Conservation (phyloP, 2,113 vertebrate species). For the Colaptes auratus region DNA sequence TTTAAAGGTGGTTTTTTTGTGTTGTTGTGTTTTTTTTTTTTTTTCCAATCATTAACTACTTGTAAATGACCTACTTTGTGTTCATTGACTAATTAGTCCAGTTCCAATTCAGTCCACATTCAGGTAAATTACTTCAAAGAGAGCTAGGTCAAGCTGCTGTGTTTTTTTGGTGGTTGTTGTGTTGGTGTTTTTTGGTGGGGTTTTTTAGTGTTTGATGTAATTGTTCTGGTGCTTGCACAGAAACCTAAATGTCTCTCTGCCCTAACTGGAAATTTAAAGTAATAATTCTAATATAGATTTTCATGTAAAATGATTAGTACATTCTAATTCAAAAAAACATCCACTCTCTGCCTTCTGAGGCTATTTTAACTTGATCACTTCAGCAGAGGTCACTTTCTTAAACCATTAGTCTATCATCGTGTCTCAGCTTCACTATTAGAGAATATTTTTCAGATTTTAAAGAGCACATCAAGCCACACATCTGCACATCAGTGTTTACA, state of each 20-base stretch:
- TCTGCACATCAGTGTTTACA: neutral
- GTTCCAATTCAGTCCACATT: constrained; percentile 29
- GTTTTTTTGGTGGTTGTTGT: too few species aligned
- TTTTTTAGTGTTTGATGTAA: neutral
- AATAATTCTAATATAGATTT: neutral
- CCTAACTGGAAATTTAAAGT: neutral
- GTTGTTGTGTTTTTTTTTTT: too few species aligned
- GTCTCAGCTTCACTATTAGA: neutral
- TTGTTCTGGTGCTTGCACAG: neutral
- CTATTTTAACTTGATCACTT: neutral
- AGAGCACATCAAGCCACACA: neutral
- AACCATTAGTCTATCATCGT: neutral
- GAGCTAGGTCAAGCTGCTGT: neutral
- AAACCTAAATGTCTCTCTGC: neutral
- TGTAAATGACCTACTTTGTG: constrained; percentile 14
- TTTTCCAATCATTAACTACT: neutral
- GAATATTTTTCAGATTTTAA: neutral
- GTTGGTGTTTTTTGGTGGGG: too few species aligned
- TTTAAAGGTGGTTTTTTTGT: neutral
- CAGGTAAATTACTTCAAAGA: constrained; percentile 32
- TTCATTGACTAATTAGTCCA: constrained; percentile 17
- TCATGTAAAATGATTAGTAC: neutral
- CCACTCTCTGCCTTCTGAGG: neutral
- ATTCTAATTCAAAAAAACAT: neutral
- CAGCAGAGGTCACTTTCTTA: neutral